A percentile compares a stretch with the other conserved stretches of the same genome.
phyloP scores from a whole-genome alignment of 2,888 invertebrate species.

The Dermolepida albohirtum region DNA sequence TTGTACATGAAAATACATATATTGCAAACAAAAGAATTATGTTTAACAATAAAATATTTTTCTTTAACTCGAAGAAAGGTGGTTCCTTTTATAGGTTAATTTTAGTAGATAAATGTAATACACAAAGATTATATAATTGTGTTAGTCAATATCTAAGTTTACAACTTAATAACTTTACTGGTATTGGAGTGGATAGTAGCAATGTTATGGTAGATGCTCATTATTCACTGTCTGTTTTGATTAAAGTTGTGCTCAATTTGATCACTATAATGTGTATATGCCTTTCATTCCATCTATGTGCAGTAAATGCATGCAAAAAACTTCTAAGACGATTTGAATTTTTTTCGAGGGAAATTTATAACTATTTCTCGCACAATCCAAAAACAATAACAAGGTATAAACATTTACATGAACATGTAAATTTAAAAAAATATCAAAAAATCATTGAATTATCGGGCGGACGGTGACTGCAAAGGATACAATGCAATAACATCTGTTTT shows the following conservation, averaged over 20 bases:
- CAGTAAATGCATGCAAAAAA: background rate
- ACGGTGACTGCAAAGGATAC: too few relatives aligned
- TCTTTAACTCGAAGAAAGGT: too few relatives aligned
- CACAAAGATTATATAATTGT: background rate
- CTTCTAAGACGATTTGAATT: background rate
- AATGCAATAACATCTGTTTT: too few relatives aligned
- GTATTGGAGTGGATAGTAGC: background rate
- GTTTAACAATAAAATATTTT: too few relatives aligned
- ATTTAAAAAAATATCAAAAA: too few relatives aligned
- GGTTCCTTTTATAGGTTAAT: too few relatives aligned
- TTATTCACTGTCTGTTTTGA: background rate
- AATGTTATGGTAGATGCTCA: background rate
- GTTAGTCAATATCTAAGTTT: background rate
- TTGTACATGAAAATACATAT: too few relatives aligned
- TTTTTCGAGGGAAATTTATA: background rate
- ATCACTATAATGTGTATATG: background rate
- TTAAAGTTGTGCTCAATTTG: background rate
- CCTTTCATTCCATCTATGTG: slow-evolving; percentile 1
- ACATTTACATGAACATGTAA: too few relatives aligned
- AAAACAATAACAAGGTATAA: too few relatives aligned
- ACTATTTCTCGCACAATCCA: background rate
- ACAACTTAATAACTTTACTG: background rate
- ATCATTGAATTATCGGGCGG: too few relatives aligned
- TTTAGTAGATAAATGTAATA: too few relatives aligned
- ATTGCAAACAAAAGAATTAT: too few relatives aligned